These are phyloP conservation scores for Brachirus orientalis DNA, from an alignment of 2,113 vertebrate genomes.

Conservation along the genomic window DNA sequence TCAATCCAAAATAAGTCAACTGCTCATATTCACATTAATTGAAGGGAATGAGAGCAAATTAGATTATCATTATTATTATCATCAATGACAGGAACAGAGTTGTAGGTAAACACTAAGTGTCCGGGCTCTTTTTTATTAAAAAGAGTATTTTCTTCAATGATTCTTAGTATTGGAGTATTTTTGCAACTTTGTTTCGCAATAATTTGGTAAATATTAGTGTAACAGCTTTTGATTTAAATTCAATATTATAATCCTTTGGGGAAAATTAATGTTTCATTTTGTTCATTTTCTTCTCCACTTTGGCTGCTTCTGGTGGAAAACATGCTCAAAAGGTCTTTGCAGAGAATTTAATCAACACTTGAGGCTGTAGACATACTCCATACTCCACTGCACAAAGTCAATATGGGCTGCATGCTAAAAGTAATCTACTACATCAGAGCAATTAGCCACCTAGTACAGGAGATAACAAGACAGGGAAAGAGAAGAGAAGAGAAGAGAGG, in stretches of 20 bases:
- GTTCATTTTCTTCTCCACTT: neutral
- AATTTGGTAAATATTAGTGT: no score
- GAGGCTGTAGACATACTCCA: neutral
- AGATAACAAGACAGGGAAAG: slow-evolving; percentile 56
- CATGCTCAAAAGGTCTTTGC: neutral
- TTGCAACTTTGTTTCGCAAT: no score
- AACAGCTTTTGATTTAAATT: neutral
- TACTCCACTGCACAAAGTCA: slow-evolving; percentile 29
- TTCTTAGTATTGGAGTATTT: no score
- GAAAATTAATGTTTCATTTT: neutral
- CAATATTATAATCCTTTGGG: neutral
- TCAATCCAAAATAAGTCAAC: no score
- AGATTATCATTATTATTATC: no score
- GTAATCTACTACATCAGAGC: slow-evolving; percentile 61
- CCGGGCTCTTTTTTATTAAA: no score
- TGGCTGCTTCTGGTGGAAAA: neutral
- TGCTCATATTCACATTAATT: no score
- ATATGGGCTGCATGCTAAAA: slow-evolving; percentile 38
- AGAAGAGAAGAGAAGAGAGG: slow-evolving; percentile 12
- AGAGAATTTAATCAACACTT: neutral
- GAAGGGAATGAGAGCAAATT: no score
- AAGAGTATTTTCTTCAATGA: no score
- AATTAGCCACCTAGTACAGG: slow-evolving; percentile 66
- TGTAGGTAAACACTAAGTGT: no score
- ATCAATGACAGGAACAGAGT: neutral